phyloP scores from a whole-genome alignment of 2,888 invertebrate species.

The Masnerella sp. region DNA sequence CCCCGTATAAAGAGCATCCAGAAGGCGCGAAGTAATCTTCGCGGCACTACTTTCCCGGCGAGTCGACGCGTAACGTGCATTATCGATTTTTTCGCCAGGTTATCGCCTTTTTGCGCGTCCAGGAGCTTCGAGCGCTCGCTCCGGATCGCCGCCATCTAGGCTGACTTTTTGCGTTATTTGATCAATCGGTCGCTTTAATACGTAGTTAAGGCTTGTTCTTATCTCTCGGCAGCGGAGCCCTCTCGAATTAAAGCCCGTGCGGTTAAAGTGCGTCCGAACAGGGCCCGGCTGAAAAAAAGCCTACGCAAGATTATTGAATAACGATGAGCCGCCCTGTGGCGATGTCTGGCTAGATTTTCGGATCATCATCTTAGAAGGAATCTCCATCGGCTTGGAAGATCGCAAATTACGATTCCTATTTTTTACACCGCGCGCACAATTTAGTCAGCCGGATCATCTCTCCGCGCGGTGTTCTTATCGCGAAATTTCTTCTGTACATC shows the following conservation, averaged over 20 bases:
- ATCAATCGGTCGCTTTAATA: slow-evolving; percentile 52
- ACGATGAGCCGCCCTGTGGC: slow-evolving; percentile 64
- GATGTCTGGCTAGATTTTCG: slow-evolving; percentile 60
- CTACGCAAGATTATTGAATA: slow-evolving; percentile 66
- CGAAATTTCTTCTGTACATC: no score
- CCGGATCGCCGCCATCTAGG: background rate
- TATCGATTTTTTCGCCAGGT: slow-evolving; percentile 48
- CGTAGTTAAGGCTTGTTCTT: slow-evolving; percentile 39
- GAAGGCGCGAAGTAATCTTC: slow-evolving; percentile 42
- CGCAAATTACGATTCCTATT: no score
- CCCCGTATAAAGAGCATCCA: slow-evolving; percentile 34
- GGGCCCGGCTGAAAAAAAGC: slow-evolving; percentile 36
- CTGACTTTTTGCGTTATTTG: slow-evolving; percentile 29
- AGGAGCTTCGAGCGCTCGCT: slow-evolving; percentile 16
- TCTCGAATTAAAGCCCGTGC: slow-evolving; percentile 46
- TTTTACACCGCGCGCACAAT: no score
- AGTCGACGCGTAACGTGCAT: slow-evolving; percentile 29
- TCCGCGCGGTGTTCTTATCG: no score
- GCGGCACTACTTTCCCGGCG: slow-evolving; percentile 24
- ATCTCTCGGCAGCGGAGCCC: slow-evolving; percentile 43
- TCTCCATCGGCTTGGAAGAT: no score
- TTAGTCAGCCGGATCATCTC: no score
- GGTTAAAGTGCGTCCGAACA: slow-evolving; percentile 41
- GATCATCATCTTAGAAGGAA: slow-evolving; percentile 26
- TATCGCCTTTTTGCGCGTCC: slow-evolving; percentile 33